Percentiles rank a stretch among this genome's conserved stretches.
These are phyloP conservation scores for Ceryle rudis DNA, from an alignment of 2,797 vertebrate genomes.

Conservation along the genomic window DNA sequence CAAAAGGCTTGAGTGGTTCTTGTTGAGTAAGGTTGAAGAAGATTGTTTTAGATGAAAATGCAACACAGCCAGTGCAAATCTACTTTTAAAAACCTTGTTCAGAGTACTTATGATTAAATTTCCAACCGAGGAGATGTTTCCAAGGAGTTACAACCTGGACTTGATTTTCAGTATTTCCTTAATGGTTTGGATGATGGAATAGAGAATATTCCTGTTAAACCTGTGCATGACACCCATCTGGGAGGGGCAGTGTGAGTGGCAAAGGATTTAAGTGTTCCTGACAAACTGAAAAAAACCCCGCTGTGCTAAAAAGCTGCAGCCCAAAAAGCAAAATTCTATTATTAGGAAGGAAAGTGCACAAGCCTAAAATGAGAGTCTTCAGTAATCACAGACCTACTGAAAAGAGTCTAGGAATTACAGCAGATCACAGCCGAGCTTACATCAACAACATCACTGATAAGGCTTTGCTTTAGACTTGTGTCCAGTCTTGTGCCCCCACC, in stretches of 20 bases:
- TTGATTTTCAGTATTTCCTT: constrained; percentile 2
- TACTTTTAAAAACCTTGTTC: neutral
- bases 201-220: constrained; percentile 29
- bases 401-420: neutral
- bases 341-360: neutral
- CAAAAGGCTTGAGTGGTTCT: neutral
- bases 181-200: constrained; percentile 24
- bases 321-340: neutral
- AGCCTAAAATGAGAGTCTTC: neutral
- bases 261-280: neutral
- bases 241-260: neutral
- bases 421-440: neutral
- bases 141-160: neutral
- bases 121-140: neutral
- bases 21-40: neutral
- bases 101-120: neutral
- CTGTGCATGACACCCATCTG: neutral
- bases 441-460: neutral
- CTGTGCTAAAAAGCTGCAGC: neutral
- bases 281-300: neutral
- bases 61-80: neutral
- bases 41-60: neutral
- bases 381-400: neutral
- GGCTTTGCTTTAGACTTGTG: neutral
- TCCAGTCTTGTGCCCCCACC: neutral